Evolutionary conservation across 2,113 vertebrate genomes (phyloP).

Genomic region (Vimba vimba): DNA sequence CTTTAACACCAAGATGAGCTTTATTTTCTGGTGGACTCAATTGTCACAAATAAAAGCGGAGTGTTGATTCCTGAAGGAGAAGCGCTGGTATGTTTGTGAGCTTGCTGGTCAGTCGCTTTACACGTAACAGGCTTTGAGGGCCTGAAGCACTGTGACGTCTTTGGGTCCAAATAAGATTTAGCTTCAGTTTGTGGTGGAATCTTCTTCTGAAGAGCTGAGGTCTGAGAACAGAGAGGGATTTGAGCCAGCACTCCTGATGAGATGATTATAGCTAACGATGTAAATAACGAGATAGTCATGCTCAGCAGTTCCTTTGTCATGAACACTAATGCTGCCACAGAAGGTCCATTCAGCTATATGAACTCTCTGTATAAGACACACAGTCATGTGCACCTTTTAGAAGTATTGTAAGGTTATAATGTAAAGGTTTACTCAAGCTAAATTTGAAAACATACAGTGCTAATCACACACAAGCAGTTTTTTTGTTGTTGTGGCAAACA

Average conservation of each 20-base stretch:
- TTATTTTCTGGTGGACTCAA: neutral
- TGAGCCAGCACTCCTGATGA: slow-evolving; percentile 30
- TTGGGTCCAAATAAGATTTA: slow-evolving; percentile 44
- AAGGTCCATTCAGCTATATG: slow-evolving; percentile 17
- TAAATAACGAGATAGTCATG: slow-evolving; percentile 39
- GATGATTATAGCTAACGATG: slow-evolving; percentile 39
- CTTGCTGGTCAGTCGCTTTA: neutral
- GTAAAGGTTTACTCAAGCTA: neutral
- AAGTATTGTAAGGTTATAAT: neutral
- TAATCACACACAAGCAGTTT: neutral
- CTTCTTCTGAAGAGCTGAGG: slow-evolving; percentile 13
- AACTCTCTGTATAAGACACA: neutral
- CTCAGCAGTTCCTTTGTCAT: slow-evolving; percentile 6
- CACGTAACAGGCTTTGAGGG: neutral
- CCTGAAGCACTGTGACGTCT: slow-evolving; percentile 11
- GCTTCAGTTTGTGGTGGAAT: slow-evolving; percentile 33
- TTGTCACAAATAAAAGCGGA: neutral
- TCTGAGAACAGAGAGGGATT: slow-evolving; percentile 49
- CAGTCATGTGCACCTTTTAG: neutral
- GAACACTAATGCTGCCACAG: neutral
- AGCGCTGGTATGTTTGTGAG: neutral
- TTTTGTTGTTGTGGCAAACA: neutral
- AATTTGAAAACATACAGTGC: neutral
- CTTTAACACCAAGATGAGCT: neutral
- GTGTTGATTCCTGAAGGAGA: slow-evolving; percentile 4